Evolutionary conservation across 35 echinoderm and acorn worm species (phyloP).

Genomic region (Lytechinus variegatus): DNA sequence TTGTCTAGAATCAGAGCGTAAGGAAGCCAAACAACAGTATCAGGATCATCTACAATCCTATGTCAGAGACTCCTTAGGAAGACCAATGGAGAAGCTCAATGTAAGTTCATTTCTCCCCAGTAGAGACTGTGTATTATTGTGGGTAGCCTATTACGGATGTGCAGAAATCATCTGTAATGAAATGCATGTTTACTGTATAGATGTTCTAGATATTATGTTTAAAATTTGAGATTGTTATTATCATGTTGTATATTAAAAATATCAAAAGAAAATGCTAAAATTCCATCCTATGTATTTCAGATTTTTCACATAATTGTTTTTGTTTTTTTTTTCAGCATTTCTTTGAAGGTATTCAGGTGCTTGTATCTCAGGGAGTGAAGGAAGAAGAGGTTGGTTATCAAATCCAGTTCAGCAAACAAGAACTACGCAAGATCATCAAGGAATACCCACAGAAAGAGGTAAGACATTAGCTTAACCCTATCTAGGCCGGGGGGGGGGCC

Average conservation of each 20-base stretch:
- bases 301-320: not conserved
- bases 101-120: slow-evolving; percentile 51
- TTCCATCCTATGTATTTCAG: not conserved
- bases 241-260: no score
- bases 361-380: slow-evolving; percentile 92
- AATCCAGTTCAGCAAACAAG: slow-evolving; percentile 98
- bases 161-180: no score
- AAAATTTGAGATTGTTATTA: no score
- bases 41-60: slow-evolving; percentile 86
- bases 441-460: slow-evolving; percentile 99
- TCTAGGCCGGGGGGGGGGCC: no score
- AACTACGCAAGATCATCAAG: slow-evolving; percentile 92
- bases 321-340: slow-evolving; percentile 80
- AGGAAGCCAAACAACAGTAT: slow-evolving; percentile 97
- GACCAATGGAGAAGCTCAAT: slow-evolving; percentile 99
- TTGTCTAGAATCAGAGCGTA: slow-evolving; percentile 79
- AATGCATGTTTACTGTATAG: no score
- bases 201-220: no score
- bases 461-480: not conserved
- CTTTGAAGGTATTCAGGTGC: slow-evolving; percentile 95
- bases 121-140: no score
- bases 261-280: not conserved
- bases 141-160: no score
- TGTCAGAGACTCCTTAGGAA: slow-evolving; percentile 78
- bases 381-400: slow-evolving; percentile 98